phyloP scores from a whole-genome alignment of 1,140 invertebrate genomes.

The Aethina tumida region DNA sequence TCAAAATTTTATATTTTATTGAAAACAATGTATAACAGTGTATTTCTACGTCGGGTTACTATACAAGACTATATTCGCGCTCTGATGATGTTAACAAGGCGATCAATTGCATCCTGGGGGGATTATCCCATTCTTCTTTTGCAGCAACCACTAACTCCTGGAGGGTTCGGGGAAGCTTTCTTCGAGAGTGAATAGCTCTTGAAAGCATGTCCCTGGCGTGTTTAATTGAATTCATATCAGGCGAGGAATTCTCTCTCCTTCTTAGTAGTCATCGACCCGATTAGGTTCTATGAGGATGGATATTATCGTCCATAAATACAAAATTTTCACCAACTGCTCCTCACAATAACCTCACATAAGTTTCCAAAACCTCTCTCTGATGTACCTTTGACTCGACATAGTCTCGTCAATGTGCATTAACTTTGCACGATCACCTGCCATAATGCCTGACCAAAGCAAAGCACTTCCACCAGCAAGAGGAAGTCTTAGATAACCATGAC shows the following conservation, averaged over 20 bases:
- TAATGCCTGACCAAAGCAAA: background rate
- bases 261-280: no score
- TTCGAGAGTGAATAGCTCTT: slow-evolving; percentile 2
- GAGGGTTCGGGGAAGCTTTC: background rate
- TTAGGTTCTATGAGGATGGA: no score
- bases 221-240: slow-evolving; percentile 11
- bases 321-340: no score
- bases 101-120: slow-evolving; percentile 1
- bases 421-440: slow-evolving; percentile 1
- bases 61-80: no score
- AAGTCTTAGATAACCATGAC: background rate
- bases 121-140: background rate
- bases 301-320: no score
- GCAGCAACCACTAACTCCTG: no score
- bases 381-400: no score
- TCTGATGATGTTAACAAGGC: background rate
- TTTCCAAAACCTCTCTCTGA: slow-evolving; percentile 4
- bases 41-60: no score
- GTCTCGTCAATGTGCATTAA: no score
- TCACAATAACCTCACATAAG: slow-evolving; percentile 4
- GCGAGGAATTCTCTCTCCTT: slow-evolving; percentile 6
- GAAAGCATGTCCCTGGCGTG: slow-evolving; percentile 6
- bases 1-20: no score
- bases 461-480: background rate
- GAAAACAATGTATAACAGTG: no score